Conservation (phyloP, 2,113 vertebrate species). For the Grammomys surdaster region DNA sequence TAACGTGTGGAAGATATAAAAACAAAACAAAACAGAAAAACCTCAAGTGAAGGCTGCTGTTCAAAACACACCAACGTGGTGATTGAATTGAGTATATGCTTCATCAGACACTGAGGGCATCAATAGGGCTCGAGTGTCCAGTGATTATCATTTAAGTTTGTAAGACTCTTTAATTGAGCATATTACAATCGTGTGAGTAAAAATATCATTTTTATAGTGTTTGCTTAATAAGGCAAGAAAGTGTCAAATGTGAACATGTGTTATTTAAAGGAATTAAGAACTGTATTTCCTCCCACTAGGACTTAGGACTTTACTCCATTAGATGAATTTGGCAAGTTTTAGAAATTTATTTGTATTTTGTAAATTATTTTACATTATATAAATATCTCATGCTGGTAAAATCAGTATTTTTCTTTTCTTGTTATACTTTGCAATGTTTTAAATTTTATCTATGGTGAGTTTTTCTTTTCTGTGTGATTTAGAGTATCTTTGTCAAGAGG, state of each 20-base stretch:
- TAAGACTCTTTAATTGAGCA: not conserved
- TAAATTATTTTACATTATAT: conserved; percentile 28
- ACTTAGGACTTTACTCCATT: conserved; percentile 44
- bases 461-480: conserved; percentile 52
- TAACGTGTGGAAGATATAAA: conserved; percentile 44
- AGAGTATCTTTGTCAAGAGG: conserved; percentile 48
- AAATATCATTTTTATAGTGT: not conserved
- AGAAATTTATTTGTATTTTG: conserved; percentile 26
- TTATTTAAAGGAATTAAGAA: conserved; percentile 48
- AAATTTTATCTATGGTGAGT: conserved; percentile 56
- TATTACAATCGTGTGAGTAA: conserved; percentile 3
- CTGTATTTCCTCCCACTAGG: not conserved
- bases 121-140: not conserved
- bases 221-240: conserved; percentile 30
- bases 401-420: conserved; percentile 55
- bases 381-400: conserved; percentile 58
- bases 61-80: not conserved
- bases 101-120: not conserved
- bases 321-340: conserved; percentile 37
- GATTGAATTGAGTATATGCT: not conserved
- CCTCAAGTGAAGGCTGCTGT: not conserved
- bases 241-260: not conserved
- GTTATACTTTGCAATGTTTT: conserved; percentile 43
- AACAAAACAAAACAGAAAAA: conserved; percentile 4
- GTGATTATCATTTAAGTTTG: not conserved